Evolutionary conservation across 2,113 vertebrate species (phyloP), one percentile per base, ranked within the genome.

Genomic region (Myotis davidii): DNA sequence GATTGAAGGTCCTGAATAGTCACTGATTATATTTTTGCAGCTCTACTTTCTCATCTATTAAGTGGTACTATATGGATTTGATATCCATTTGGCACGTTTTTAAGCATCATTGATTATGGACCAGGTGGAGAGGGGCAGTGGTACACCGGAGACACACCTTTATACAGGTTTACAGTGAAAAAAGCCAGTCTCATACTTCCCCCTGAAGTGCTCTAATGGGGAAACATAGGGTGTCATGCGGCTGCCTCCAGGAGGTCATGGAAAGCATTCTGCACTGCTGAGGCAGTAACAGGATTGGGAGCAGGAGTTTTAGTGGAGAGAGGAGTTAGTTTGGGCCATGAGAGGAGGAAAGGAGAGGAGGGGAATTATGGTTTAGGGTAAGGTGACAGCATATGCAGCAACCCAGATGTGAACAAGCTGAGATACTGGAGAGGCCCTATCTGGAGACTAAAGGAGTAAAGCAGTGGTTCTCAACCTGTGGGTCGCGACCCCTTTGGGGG

Each of bases 321-420:
- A 61, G 54, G 42, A 54, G 4, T 52, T 32, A 50, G 5, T 50
- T 17, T 56, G 12, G 48, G 48, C 37, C 9, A 7, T 34, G 29
- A 39, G 20, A 61, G 9, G n/a, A 65, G 59, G n/a, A 83, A 37
- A n/a, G 70, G 45, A 54, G 27, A 76, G 29, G 32, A 48, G 23
- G 12, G 18, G 12, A 7, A 25, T 18, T 64, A 9, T n/a, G 14
- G 21, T 7, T n/a, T 39, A 32, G 52, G 25, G 12, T n/a, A 54
- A 59, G 27, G 25, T 20, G 48, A 37, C 6, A 69, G 27, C 1
- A 34, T 4, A 2, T 3, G 3, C n/a, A 6, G 1, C 0, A 0
- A 10, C 48, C 73, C 48, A 23, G 9, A 3, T 17, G 39, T 20
- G 50, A 82, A 20, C 17, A 39, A 10, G n/a, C n/a, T 1, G 4